A percentile compares a stretch with the other conserved stretches of the same genome.
Conservation (phyloP, 2,797 vertebrate genomes). For the Benthosema pterotum region DNA sequence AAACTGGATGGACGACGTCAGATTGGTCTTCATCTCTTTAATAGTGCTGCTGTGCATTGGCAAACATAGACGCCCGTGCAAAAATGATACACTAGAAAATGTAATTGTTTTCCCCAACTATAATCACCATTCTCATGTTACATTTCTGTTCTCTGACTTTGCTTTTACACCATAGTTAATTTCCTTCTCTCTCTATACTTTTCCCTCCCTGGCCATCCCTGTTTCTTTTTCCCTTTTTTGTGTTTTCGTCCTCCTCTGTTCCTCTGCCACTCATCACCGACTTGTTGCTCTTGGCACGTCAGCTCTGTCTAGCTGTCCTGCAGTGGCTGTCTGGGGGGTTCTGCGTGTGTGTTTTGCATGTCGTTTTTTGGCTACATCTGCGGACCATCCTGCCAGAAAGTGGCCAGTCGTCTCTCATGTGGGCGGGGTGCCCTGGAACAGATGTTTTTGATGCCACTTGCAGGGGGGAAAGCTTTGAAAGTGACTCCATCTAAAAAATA, state of each 20-base stretch:
- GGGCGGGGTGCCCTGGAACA: slow-evolving; percentile 67
- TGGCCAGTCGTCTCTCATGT: slow-evolving; percentile 54
- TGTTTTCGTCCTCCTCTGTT: neutral
- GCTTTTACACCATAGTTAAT: slow-evolving; percentile 16
- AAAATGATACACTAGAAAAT: slow-evolving; percentile 13
- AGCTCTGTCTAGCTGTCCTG: slow-evolving; percentile 45
- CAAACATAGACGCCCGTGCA: slow-evolving; percentile 25
- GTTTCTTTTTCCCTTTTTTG: slow-evolving; percentile 14
- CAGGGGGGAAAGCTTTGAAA: slow-evolving; percentile 66
- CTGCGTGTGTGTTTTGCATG: slow-evolving; percentile 57
- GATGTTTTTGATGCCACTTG: slow-evolving; percentile 78
- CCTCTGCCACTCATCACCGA: slow-evolving; percentile 16
- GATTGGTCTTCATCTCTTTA: slow-evolving; percentile 32
- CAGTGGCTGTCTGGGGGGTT: slow-evolving; percentile 49
- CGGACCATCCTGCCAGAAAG: slow-evolving; percentile 54
- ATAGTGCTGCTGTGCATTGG: slow-evolving; percentile 28
- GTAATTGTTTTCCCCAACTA: neutral
- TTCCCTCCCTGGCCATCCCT: neutral
- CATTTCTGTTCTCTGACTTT: slow-evolving; percentile 11
- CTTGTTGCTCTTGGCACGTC: slow-evolving; percentile 35
- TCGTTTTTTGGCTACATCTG: slow-evolving; percentile 63
- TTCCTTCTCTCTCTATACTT: neutral
- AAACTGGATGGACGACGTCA: slow-evolving; percentile 43
- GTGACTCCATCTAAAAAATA: slow-evolving; percentile 58
- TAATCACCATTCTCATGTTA: slow-evolving; percentile 21